Evolutionary conservation across 30 jellyfish, hydroid and myxozoan genomes (phyloP).

Genomic region (Sanderia malayensis): DNA sequence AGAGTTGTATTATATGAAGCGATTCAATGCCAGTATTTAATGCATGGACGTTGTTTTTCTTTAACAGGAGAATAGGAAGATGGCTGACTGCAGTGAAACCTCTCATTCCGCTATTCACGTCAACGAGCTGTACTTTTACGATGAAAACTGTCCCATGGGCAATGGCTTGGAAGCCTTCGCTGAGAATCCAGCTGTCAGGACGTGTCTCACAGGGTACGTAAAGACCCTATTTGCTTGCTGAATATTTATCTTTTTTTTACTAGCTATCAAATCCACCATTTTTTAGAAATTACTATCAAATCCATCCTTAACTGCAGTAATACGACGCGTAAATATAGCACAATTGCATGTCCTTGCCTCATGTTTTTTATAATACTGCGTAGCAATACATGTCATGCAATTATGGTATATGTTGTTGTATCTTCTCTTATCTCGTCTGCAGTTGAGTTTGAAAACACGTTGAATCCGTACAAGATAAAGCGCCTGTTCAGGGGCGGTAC

Average conservation of each 20-base stretch:
- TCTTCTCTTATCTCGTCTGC: not conserved
- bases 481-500: conserved; percentile 85
- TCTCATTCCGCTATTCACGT: conserved; percentile 70
- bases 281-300: too few relatives aligned
- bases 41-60: not conserved
- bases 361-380: too few relatives aligned
- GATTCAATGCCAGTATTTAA: not conserved
- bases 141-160: conserved; percentile 99
- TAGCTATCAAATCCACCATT: too few relatives aligned
- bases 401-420: too few relatives aligned
- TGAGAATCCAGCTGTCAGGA: conserved; percentile 65
- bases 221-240: too few relatives aligned
- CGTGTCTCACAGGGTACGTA: conserved; percentile 59
- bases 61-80: conserved; percentile 81
- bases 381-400: too few relatives aligned
- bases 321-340: too few relatives aligned
- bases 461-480: conserved; percentile 61
- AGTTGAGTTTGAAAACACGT: not conserved
- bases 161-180: conserved; percentile 95
- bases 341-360: too few relatives aligned
- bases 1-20: too few relatives aligned
- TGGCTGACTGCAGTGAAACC: conserved; percentile 92
- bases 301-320: too few relatives aligned
- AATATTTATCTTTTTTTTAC: too few relatives aligned
- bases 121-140: conserved; percentile 83